phyloP scores from a whole-genome alignment of 1,140 invertebrate species.

The Papilio glaucus region DNA sequence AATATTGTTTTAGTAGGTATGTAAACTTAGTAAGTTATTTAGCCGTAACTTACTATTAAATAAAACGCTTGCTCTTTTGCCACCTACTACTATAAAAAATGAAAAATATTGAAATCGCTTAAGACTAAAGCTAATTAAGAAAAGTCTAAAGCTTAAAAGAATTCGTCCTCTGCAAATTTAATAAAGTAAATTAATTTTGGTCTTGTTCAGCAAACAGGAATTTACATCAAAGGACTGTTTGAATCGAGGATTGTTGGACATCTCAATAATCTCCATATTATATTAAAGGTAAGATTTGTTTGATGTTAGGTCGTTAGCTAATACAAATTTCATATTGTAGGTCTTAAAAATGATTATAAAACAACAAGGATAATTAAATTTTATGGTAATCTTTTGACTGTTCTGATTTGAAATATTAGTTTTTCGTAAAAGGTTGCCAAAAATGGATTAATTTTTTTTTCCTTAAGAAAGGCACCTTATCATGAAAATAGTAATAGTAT shows the following conservation, averaged over 20 bases:
- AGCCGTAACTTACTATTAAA: too few species aligned
- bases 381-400: too few species aligned
- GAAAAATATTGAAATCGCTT: neutral
- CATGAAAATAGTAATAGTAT: too few species aligned
- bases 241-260: conserved; percentile 31
- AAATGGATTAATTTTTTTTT: too few species aligned
- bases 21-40: too few species aligned
- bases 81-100: too few species aligned
- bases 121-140: neutral
- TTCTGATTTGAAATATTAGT: too few species aligned
- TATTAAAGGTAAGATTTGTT: conserved; percentile 26
- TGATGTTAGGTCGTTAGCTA: conserved; percentile 2
- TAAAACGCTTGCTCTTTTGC: too few species aligned
- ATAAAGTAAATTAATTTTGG: conserved; percentile 17
- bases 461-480: too few species aligned
- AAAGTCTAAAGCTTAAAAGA: neutral
- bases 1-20: too few species aligned
- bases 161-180: conserved; percentile 12
- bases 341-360: neutral
- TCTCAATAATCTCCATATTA: conserved; percentile 40
- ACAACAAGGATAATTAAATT: neutral
- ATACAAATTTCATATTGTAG: neutral
- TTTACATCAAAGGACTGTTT: conserved; percentile 21
- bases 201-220: conserved; percentile 10
- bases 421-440: too few species aligned